Evolutionary conservation across 1,140 invertebrate species (phyloP), one percentile per base, ranked within the genome.

Genomic region (Calliopsis andreniformis): DNA sequence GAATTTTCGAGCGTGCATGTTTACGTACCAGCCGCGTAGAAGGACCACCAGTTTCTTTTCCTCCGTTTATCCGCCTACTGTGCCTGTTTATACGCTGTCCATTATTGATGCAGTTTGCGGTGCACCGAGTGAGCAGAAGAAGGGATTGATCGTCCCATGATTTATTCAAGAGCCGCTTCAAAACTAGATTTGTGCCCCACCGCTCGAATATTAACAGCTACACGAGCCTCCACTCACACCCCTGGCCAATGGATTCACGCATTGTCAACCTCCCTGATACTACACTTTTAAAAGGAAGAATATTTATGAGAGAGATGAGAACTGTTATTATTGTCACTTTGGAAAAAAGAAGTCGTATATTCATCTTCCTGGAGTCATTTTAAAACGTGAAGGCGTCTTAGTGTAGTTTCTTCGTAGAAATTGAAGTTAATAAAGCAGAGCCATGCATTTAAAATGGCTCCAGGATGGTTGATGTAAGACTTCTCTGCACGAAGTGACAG

Each of bases 21-120:
- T 75, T 75, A 53, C 71, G 20, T 12, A 47, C 10, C 35, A 39
- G 35, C 35, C 51, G n/a, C 30, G 71, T 53, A 42, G 67, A 67
- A 56, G 71, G 71, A 56, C 30, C 14, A 39, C 35, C 39, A 20
- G 1, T 47, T 55, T 25, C 56, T 66, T 75, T 75, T 67, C 51
- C 63, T 47, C 18, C n/a, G 51, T 67, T 67, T 75, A 75, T 75
- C 63, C 51, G 23, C 51, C 63, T 25, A 53, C 45, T 39, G 63
- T 28, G 62, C 55, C 63, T 75, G 71, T 75, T 75, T 75, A 67
- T 67, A 67, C 63, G 20, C 43, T 56, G 71, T 67, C 71, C 71
- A 75, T 75, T 75, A 75, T 75, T 47, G 71, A 75, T 67, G 71
- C 71, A 42, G 71, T 75, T 67, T 45, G 71, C 63, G 71, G 51